Conservation (phyloP, 2,113 vertebrate species). For the Okapia johnstoni region DNA sequence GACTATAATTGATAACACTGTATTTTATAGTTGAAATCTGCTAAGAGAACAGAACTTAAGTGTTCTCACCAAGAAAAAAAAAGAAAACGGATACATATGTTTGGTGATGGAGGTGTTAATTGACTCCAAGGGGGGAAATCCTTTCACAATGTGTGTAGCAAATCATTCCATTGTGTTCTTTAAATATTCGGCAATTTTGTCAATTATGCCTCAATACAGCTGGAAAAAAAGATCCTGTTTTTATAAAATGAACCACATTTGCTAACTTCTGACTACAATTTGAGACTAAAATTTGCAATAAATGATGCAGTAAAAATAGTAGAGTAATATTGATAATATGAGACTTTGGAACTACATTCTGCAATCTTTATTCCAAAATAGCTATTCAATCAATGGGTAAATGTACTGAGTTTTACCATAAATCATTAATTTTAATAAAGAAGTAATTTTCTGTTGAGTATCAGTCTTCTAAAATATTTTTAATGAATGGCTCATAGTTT, state of each 20-base stretch:
- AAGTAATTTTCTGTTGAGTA: neutral
- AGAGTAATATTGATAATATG: neutral
- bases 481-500: neutral
- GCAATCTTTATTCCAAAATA: neutral
- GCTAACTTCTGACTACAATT: neutral
- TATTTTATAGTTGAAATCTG: neutral
- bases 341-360: neutral
- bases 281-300: neutral
- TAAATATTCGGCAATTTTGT: neutral
- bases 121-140: neutral
- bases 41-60: neutral
- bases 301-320: neutral
- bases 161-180: neutral
- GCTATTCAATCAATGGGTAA: neutral
- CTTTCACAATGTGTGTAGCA: neutral
- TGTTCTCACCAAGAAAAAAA: neutral
- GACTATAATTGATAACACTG: neutral
- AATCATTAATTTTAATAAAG: slow-evolving; percentile 6
- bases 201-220: neutral
- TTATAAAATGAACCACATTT: neutral
- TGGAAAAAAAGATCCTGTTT: neutral
- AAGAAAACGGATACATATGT: neutral
- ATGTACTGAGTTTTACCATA: neutral
- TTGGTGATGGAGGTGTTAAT: neutral
- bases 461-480: neutral